phyloP scores from a whole-genome alignment of 2,113 vertebrate species.

The Noturus placidus region DNA sequence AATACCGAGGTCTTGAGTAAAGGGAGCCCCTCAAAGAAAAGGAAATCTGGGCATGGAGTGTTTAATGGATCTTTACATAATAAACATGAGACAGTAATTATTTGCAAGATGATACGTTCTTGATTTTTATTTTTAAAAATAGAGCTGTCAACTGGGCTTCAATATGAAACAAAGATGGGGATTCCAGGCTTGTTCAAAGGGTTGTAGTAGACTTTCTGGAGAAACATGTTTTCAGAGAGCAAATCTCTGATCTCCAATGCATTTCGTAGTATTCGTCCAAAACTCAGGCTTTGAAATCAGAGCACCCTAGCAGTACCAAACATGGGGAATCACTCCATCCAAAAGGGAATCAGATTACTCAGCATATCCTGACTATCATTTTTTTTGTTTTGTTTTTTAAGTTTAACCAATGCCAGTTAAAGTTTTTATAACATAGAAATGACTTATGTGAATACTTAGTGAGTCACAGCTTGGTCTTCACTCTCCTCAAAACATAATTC shows the following conservation, averaged over 20 bases:
- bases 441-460: not conserved
- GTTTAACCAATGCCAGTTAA: not conserved
- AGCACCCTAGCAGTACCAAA: not conserved
- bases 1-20: conserved; percentile 64
- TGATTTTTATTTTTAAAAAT: not conserved
- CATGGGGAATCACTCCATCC: not conserved
- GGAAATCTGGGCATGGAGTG: conserved; percentile 60
- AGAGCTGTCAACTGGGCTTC: not conserved
- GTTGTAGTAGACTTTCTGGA: not conserved
- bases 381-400: too few relatives aligned
- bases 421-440: not conserved
- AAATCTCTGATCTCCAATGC: not conserved
- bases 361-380: not conserved
- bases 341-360: not conserved
- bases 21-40: conserved; percentile 62
- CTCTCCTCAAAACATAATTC: conserved; percentile 50
- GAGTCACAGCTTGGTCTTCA: conserved; percentile 11
- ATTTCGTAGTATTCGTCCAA: not conserved
- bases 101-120: conserved; percentile 18
- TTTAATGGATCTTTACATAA: conserved; percentile 32
- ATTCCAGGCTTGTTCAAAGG: conserved; percentile 6
- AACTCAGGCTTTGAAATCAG: not conserved
- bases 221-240: conserved; percentile 9
- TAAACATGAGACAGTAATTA: conserved; percentile 23
- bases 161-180: not conserved